These are phyloP conservation scores for Drosophila neonasuta DNA, from an alignment of 2,888 invertebrate genomes.

Conservation along the genomic window DNA sequence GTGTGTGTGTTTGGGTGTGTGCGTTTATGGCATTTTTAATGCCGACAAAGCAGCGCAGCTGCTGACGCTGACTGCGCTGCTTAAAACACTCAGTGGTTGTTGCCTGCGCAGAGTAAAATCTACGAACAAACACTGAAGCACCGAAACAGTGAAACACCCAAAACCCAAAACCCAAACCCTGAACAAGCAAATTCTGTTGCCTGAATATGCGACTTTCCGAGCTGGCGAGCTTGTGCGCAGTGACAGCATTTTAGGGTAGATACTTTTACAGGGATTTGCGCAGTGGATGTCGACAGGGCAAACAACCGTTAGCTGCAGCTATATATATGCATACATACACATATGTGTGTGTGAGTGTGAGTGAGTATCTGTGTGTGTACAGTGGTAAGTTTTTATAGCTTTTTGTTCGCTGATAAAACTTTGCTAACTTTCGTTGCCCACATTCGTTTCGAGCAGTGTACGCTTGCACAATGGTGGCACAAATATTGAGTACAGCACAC, in stretches of 20 bases:
- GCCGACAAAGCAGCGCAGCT: slow-evolving; percentile 61
- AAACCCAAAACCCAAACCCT: slow-evolving; percentile 26
- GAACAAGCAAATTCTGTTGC: slow-evolving; percentile 45
- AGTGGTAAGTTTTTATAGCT: slow-evolving; percentile 70
- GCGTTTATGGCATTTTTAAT: slow-evolving; percentile 70
- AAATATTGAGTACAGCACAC: background rate
- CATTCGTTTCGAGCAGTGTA: slow-evolving; percentile 50
- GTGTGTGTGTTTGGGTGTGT: slow-evolving; percentile 30
- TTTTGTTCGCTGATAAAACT: slow-evolving; percentile 21
- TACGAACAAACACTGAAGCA: slow-evolving; percentile 1
- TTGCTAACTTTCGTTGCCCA: background rate
- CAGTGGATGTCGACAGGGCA: slow-evolving; percentile 74
- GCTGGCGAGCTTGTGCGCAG: slow-evolving; percentile 79
- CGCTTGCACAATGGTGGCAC: slow-evolving; percentile 45
- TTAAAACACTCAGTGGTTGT: slow-evolving; percentile 51
- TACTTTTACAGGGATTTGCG: slow-evolving; percentile 81
- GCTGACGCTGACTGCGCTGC: slow-evolving; percentile 49
- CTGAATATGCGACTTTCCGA: slow-evolving; percentile 55
- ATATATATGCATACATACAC: slow-evolving; percentile 1
- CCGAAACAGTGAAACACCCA: slow-evolving; percentile 25
- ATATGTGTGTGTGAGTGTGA: slow-evolving; percentile 6
- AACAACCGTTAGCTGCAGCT: slow-evolving; percentile 46
- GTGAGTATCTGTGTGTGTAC: slow-evolving; percentile 53
- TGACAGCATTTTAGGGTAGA: slow-evolving; percentile 81
- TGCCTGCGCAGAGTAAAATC: slow-evolving; percentile 31